A percentile compares a stretch with the other conserved stretches of the same genome.
These are phyloP conservation scores for Onychomys leucogaster DNA, from an alignment of 2,797 vertebrate species.

Conservation along the genomic window DNA sequence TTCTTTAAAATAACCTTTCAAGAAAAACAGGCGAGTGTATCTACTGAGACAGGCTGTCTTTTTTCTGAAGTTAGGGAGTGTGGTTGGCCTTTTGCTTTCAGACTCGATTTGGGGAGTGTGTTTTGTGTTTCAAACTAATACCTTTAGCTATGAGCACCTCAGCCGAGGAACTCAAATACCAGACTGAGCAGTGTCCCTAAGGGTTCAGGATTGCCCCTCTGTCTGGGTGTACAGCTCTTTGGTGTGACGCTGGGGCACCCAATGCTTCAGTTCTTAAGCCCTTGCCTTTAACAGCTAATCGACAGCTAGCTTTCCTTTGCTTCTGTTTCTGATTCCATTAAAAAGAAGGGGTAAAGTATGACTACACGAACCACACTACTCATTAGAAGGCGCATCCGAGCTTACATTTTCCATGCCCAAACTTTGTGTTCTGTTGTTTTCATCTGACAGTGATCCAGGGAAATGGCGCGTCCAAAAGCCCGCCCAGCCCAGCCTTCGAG, in stretches of 20 bases:
- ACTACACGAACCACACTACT: not conserved
- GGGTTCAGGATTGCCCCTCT: not conserved
- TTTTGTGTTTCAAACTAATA: not conserved
- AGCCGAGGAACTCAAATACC: not conserved
- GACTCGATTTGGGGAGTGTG: not conserved
- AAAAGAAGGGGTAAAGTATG: not conserved
- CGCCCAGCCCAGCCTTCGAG: slow-evolving; percentile 55
- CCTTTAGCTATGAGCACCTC: not conserved
- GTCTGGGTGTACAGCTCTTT: not conserved
- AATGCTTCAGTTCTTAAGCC: not conserved
- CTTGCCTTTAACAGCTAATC: not conserved
- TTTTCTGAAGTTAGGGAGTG: not conserved
- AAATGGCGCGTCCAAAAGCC: slow-evolving; percentile 66
- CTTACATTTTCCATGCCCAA: slow-evolving; percentile 52
- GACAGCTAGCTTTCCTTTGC: slow-evolving; percentile 35
- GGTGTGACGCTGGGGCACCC: not conserved
- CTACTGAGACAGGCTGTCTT: not conserved
- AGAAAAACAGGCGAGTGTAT: not conserved
- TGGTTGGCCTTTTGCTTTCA: not conserved
- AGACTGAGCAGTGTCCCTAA: not conserved
- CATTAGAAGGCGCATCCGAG: slow-evolving; percentile 24
- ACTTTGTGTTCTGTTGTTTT: slow-evolving; percentile 65
- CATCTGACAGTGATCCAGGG: slow-evolving; percentile 38
- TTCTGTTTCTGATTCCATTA: slow-evolving; percentile 66
- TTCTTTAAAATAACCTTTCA: slow-evolving; percentile 14